phyloP scores from a whole-genome alignment of 2,113 vertebrate species.

The Clarias magur region DNA sequence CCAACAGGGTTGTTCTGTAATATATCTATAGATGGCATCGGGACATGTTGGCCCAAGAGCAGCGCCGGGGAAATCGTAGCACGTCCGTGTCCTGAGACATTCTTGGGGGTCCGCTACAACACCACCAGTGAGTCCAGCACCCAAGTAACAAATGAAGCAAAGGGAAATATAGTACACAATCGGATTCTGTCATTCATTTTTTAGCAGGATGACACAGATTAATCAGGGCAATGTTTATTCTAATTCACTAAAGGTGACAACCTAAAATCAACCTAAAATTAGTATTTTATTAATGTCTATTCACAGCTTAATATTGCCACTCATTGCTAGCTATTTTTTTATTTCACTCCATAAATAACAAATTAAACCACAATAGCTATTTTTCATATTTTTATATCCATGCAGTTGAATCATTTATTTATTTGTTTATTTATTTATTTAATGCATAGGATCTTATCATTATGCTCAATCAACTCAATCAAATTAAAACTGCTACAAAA shows the following conservation, averaged over 20 bases:
- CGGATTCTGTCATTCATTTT: background rate
- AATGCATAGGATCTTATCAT: background rate
- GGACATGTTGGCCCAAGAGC: slow-evolving; percentile 85
- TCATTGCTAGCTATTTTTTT: background rate
- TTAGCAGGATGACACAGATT: background rate
- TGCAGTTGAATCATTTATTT: background rate
- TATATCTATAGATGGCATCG: slow-evolving; percentile 81
- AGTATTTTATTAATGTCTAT: background rate
- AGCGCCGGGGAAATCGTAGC: slow-evolving; percentile 79
- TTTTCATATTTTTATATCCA: background rate
- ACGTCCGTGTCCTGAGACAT: slow-evolving; percentile 80
- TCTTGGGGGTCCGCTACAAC: slow-evolving; percentile 84
- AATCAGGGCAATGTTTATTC: background rate
- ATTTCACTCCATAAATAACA: background rate
- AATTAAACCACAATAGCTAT: background rate
- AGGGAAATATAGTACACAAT: background rate
- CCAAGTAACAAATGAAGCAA: background rate
- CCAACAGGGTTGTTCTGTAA: slow-evolving; percentile 76
- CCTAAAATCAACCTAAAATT: background rate
- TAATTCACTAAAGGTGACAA: background rate
- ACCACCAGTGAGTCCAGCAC: slow-evolving; percentile 78
- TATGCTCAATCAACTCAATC: background rate
- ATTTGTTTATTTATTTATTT: too few species aligned
- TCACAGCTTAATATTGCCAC: too few species aligned
- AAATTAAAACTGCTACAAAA: background rate